Evolutionary conservation across 37 sponge, comb jelly and placozoan genomes (phyloP).

Genomic region (Petrosia ficiformis): DNA sequence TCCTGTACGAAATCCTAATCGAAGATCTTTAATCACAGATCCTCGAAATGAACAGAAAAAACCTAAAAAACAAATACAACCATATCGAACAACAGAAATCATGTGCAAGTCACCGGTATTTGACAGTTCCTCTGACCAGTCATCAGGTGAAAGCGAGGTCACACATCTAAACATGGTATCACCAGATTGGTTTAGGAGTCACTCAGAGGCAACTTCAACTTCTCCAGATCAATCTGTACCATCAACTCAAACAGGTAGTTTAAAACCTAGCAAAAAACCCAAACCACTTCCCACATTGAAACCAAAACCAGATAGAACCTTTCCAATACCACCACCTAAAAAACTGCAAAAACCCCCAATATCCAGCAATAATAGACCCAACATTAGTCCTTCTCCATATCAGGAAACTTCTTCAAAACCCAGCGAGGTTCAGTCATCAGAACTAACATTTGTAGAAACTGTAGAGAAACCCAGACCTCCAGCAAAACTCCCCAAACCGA

Average conservation of each 20-base stretch:
- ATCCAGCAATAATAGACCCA: background rate
- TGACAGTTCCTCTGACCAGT: background rate
- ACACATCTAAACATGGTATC: background rate
- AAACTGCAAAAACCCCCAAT: background rate
- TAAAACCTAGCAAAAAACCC: too few species aligned
- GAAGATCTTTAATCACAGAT: background rate
- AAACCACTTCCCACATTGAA: background rate
- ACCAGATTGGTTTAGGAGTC: too few species aligned
- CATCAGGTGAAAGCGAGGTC: background rate
- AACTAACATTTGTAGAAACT: too few species aligned
- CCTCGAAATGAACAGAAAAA: background rate
- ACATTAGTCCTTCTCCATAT: background rate
- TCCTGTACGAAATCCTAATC: background rate
- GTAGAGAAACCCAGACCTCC: too few species aligned
- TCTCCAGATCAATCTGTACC: background rate
- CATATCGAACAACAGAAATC: background rate
- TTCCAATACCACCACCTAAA: background rate
- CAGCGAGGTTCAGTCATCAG: too few species aligned
- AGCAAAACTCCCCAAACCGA: background rate
- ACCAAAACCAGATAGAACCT: background rate
- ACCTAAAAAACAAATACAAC: background rate
- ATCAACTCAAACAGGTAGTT: too few species aligned
- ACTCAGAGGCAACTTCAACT: background rate
- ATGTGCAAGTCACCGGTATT: background rate
- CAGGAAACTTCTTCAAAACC: too few species aligned